Evolutionary conservation across 2,888 invertebrate genomes (phyloP), one percentile per base, ranked within the genome.

Genomic region (Helicoverpa assulta): DNA sequence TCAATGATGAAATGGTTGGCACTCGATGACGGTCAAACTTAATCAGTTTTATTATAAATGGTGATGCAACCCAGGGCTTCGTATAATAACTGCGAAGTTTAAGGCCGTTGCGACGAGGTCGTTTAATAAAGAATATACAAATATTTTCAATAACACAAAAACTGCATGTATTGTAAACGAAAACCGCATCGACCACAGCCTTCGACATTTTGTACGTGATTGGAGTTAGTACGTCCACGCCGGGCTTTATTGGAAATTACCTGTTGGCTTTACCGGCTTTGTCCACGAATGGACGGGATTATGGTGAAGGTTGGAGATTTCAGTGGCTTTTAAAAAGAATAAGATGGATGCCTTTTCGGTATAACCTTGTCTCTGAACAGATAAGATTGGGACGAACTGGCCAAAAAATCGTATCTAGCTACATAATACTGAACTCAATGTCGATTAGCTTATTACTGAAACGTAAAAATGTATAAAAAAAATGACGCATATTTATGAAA

Each of bases 101-200:
- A 47, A n/a, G 16, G 16, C 16, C 47, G 5, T 16, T 6, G 47
- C 18, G 7, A 18, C 47, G 3, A 16, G 12, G 19, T 52, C 7
- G 8, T 21, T 52, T 52, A 10, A 21, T 19, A 52, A 47, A 43
- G 40, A 7, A 10, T n/a, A 21, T 29, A 21, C n/a, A 57, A 60
- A 47, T 8, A 33, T 33, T 33, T 2, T 70, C 19, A 54, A 14
- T 14, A 26, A 40, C 8, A 64, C 60, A 50, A 33, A 56, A 29
- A 62, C 14, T 62, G 52, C 14, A 53, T 56, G 43, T 58, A 59
- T 66, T 60, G 59, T 57, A 40, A 53, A 60, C 59, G 26, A 67
- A 77, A 84, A 89, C 91, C 90, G 70, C 89, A 85, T 58, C 68
- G 70, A 89, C 90, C 90, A 78, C 89, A 91, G 81, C 86, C 87